Evolutionary conservation across 2,888 invertebrate genomes (phyloP), one percentile per base, ranked within the genome.

Genomic region (Smittia aterrima): DNA sequence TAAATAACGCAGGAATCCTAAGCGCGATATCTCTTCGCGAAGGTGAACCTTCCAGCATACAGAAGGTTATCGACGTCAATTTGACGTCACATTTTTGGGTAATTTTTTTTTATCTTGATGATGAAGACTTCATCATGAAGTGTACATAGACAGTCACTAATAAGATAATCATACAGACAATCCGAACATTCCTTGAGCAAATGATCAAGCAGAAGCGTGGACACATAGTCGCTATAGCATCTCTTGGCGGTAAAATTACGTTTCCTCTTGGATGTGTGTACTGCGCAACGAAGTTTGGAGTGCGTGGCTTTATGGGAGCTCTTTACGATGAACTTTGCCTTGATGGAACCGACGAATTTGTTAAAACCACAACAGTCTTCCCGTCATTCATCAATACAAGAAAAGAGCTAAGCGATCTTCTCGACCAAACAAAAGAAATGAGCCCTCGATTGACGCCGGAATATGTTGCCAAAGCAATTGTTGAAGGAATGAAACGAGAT

Each of bases 1-100:
- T 85, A 1, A 84, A 85, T 77, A 85, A 85, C 78, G 84, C 84
- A 0, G 84, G 84, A 1, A 77, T 81, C 3, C 82, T 85, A 78
- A 82, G 82, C 71, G 79, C 82, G 77, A 80, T 82, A 25, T 80
- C 81, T n/a, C 80, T 84, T 7, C 79, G 82, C 4, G 80, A 81
- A 24, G 78, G 82, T 27, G 80, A 81, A 58, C 80, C 80, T 38
- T 80, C 82, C 54, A 82, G 83, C 75, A 82, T 84, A 74, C 81
- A 82, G 54, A 80, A 80, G 16, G 83, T 84, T 62, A 78, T 85
- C 74, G 79, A 83, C 74, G 83, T 84, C 16, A 85, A 85, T 77
- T 78, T 84, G 72, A 80, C 82, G 27, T 80, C 84, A 16, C 82
- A 85, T 54, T 82, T 84, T 74, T 82, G 82, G 83, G 85, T 84